Base-by-base conservation (phyloP, 2,888 invertebrate genomes). In the Marasmarcha lunaedactyla region DNA sequence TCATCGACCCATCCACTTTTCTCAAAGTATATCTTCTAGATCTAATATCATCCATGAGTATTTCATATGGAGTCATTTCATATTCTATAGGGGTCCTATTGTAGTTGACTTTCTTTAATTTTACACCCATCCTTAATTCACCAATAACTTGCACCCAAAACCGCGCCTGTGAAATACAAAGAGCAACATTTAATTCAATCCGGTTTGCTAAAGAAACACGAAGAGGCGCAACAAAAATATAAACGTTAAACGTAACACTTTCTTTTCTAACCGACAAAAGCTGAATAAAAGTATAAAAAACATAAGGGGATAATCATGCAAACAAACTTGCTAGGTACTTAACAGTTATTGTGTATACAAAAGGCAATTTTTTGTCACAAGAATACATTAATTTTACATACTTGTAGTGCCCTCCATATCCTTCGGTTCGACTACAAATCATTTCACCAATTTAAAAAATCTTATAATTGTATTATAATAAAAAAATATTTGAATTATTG, bases 91-190 rank as follows among this genome's bases (percentile, higher is more conserved):
- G 92, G 9, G 91, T 88, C 57, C 90, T 85, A 45, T 90, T 88
- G 66, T 86, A 87, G 65, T 90, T 89, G 15, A 93, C 84, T 74
- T 97, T 97, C 84, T 96, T 97, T 67, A 98, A 85, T 67, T 95
- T 92, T 6, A 97, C 96, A 14, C 97, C 97, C 69, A 91, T 90
- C 39, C 97, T 85, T 43, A 98, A 85, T 69, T 97, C 94, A 49
- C 92, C 90, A 67, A 97, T 96, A 35, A 97, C 95, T 87, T 96
- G 95, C 68, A 95, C 91, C 96, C 96, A 96, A 73, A 97, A 91
- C 60, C 95, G 89, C 50, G 97, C 96, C 95, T 94, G 85, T 13
- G 68, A 72, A 48, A 9, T n/a, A 30, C 9, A 33, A 41, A 35
- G 26, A 37, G 35, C 36, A 43, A 14, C 56, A 44, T 42, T 9